phyloP scores from a whole-genome alignment of 1,140 invertebrate species.

The Pseudomyrmex gracilis region DNA sequence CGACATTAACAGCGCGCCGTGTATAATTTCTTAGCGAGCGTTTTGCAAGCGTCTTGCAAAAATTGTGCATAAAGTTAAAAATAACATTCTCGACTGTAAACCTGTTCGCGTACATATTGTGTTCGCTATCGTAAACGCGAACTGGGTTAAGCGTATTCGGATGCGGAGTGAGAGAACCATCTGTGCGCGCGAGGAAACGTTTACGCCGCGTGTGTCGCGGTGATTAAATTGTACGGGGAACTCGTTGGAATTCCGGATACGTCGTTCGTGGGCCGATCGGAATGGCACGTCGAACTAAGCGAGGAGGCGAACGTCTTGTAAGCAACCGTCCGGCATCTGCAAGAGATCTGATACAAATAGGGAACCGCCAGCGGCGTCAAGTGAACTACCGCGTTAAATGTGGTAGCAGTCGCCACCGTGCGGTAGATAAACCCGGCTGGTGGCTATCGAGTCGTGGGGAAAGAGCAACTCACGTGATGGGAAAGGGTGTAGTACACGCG shows the following conservation, averaged over 20 bases:
- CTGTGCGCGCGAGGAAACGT: constrained; percentile 4
- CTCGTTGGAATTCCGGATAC: constrained; percentile 28
- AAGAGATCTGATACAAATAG: constrained; percentile 74
- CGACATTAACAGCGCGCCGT: background rate
- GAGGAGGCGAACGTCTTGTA: constrained; percentile 58
- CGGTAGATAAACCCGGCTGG: constrained; percentile 51
- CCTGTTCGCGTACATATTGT: background rate
- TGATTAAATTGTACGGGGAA: constrained; percentile 7
- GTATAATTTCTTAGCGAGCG: background rate
- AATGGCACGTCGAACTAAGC: constrained; percentile 39
- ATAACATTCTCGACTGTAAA: background rate
- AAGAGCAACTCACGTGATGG: constrained; percentile 2
- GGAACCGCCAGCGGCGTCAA: constrained; percentile 49
- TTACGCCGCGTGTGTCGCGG: background rate
- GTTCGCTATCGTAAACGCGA: background rate
- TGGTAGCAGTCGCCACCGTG: constrained; percentile 49
- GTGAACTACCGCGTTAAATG: constrained; percentile 51
- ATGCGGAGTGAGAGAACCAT: constrained; percentile 3
- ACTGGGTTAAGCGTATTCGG: constrained; percentile 23
- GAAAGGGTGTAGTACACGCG: constrained; percentile 30
- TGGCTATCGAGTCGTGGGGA: constrained; percentile 28
- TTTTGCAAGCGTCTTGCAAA: too few relatives aligned
- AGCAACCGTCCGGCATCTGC: constrained; percentile 64
- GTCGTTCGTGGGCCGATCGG: constrained; percentile 45
- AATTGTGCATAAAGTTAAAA: too few relatives aligned